A percentile compares a stretch with the other conserved stretches of the same genome.
Evolutionary conservation across 2,797 vertebrate species (phyloP).

Genomic region (Erethizon dorsatum): DNA sequence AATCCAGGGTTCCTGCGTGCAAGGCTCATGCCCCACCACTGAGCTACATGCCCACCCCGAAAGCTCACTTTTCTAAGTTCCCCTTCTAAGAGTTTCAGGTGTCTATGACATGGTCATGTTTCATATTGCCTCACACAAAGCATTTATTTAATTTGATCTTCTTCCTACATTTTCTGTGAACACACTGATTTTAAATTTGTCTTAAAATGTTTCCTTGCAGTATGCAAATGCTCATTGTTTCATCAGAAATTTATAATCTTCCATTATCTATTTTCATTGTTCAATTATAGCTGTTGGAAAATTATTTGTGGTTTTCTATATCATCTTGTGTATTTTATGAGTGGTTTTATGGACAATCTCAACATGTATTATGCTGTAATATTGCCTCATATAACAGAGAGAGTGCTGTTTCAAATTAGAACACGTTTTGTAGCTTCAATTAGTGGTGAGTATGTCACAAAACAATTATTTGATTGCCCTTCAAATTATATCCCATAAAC

Average conservation of each 20-base stretch:
- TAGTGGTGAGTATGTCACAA: background rate
- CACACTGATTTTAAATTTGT: background rate
- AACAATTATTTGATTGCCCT: background rate
- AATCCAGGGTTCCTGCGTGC: background rate
- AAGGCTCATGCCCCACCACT: background rate
- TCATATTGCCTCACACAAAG: background rate
- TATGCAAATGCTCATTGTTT: background rate
- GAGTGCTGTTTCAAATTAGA: background rate
- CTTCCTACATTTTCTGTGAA: background rate
- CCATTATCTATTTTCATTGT: background rate
- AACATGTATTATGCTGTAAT: background rate
- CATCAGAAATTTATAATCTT: background rate
- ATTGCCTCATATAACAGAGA: background rate
- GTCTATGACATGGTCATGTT: fast-evolving
- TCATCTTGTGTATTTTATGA: background rate
- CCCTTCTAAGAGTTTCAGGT: background rate
- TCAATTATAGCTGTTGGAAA: background rate
- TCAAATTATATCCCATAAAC: background rate
- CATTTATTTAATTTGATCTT: background rate
- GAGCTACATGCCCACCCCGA: background rate
- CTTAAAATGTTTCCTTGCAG: background rate
- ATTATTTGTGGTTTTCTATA: background rate
- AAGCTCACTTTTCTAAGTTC: background rate
- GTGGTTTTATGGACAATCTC: background rate
- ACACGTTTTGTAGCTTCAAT: background rate